Base-by-base conservation (phyloP, 2,113 vertebrate species). In the Pteruthius melanotis region DNA sequence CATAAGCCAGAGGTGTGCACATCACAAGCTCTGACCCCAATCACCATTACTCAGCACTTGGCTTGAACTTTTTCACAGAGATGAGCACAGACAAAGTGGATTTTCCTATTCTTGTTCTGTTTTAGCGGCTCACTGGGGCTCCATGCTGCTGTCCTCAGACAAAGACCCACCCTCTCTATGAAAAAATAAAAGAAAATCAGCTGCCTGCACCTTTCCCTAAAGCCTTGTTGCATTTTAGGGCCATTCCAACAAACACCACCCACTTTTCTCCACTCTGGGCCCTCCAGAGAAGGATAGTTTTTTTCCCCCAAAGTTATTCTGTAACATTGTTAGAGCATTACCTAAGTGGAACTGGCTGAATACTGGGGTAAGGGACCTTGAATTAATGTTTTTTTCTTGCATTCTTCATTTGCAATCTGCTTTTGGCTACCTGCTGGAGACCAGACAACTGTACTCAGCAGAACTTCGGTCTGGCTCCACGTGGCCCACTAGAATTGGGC, bases 41-140 rank as follows among this genome's bases (percentile, higher is more conserved):
- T 57, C 17, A 23, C 35, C 0, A 0, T 45, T 64, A 68, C 26
- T 53, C 13, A 15, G 15, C 42, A 42, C 59, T 23, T 45, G 23
- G n/a, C 52, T 39, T 76, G 53, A 18, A 52, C 60, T 68, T 49
- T 6, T 44, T 76, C 28, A 24, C 7, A 85, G 61, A 49, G 17
- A n/a, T 10, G 8, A 83, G 19, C 1, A 1, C 0, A 1, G 37
- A 37, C 10, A 26, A 75, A 76, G 12, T 1, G 2, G 8, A 6
- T 63, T 65, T 84, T 53, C 30, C 50, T 71, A 12, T 17, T 75
- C 61, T 50, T 68, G 13, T 18, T 19, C 22, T 68, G 35, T 8
- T 82, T 60, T 26, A 59, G 47, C 11, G 13, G 13, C 74, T 77
- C 15, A 24, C 24, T 56, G 49, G 15, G 22, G 35, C 54, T 84